These are phyloP conservation scores for Neolamprologus hecqui DNA, from an alignment of 2,113 vertebrate species.

Conservation along the genomic window DNA sequence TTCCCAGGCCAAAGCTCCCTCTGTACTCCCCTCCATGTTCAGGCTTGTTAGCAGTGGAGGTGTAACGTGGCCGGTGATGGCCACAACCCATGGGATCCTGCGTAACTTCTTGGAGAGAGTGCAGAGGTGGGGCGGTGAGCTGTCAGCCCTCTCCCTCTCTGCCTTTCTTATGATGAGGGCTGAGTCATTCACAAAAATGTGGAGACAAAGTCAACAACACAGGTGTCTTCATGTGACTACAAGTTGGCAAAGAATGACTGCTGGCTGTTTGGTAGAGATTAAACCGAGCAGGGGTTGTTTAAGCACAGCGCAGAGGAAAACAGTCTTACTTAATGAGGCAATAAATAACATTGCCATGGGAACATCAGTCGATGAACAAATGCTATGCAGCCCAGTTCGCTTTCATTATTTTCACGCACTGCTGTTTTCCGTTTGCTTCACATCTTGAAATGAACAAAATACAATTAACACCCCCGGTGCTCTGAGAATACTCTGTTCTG, in stretches of 20 bases:
- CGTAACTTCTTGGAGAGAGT: neutral
- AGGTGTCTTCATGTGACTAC: conserved; percentile 34
- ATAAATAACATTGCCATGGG: neutral
- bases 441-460: neutral
- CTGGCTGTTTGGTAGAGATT: neutral
- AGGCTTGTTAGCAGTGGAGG: conserved; percentile 21
- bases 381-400: neutral
- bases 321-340: conserved; percentile 7
- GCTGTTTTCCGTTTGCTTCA: neutral
- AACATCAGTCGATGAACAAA: neutral
- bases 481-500: neutral
- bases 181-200: conserved; percentile 59
- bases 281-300: neutral
- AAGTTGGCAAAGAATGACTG: conserved; percentile 13
- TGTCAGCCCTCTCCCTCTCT: neutral
- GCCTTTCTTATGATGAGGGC: neutral
- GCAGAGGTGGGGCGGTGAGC: neutral
- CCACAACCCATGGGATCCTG: conserved; percentile 14
- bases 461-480: neutral
- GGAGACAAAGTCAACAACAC: conserved; percentile 39
- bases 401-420: conserved; percentile 7
- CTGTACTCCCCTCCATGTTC: conserved; percentile 2
- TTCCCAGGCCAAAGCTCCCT: neutral
- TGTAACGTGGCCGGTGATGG: neutral
- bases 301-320: neutral